A percentile compares a stretch with the other conserved stretches of the same genome.
Evolutionary conservation across 2,797 vertebrate genomes (phyloP).

Genomic region (Myotis vivesi): DNA sequence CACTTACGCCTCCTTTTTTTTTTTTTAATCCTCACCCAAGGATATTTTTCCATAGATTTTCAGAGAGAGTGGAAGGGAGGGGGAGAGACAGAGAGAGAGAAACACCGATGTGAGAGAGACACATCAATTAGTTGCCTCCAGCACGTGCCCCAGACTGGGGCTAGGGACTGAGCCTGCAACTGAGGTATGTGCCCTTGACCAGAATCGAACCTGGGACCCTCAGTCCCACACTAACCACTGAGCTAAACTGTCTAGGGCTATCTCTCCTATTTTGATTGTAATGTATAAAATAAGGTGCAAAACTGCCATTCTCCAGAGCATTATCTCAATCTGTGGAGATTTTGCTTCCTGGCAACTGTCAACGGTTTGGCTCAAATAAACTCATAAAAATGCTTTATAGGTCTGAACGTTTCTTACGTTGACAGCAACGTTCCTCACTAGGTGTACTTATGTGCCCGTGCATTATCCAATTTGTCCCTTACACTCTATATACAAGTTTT

Average conservation of each 20-base stretch:
- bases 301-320: not conserved
- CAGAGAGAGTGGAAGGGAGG: too few relatives aligned
- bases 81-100: too few relatives aligned
- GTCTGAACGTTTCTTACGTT: not conserved
- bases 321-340: not conserved
- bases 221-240: too few relatives aligned
- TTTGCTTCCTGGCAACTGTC: not conserved
- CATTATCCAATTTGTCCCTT: not conserved
- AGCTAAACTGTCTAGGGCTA: too few relatives aligned
- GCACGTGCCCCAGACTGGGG: too few relatives aligned
- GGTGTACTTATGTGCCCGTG: not conserved
- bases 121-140: too few relatives aligned
- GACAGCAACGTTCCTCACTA: not conserved
- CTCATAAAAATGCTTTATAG: not conserved
- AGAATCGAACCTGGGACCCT: too few relatives aligned
- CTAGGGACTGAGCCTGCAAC: too few relatives aligned
- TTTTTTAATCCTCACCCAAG: not conserved
- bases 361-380: not conserved
- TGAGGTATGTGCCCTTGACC: too few relatives aligned
- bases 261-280: not conserved
- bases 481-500: not conserved
- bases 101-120: too few relatives aligned
- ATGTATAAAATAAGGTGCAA: too few relatives aligned
- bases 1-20: not conserved
- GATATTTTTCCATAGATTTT: too few relatives aligned